Conservation (phyloP, 2,113 vertebrate species). For the Elachura formosa region DNA sequence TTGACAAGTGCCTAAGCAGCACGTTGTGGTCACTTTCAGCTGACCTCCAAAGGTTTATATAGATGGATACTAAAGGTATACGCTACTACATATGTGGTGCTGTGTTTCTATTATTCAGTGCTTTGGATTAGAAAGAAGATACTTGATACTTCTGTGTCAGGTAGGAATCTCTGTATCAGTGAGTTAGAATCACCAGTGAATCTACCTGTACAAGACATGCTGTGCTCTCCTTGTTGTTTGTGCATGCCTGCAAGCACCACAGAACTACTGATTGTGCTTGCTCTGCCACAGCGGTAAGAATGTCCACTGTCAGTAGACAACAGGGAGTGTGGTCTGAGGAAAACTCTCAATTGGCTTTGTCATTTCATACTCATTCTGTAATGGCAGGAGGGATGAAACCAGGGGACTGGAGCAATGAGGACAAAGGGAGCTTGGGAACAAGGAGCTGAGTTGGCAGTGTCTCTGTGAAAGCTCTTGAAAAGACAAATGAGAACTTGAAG, state of each 20-base stretch:
- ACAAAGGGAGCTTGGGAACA: fast-evolving
- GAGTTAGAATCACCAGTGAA: background rate
- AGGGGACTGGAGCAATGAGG: background rate
- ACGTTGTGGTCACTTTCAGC: background rate
- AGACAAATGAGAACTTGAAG: background rate
- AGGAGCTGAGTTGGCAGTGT: background rate
- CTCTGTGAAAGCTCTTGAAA: background rate
- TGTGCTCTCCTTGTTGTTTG: background rate
- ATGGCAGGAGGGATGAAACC: background rate
- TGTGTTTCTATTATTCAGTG: background rate
- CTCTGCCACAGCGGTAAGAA: background rate
- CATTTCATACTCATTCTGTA: fast-evolving
- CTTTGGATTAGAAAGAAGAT: background rate
- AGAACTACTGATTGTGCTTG: fast-evolving
- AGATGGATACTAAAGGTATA: background rate
- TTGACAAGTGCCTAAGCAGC: background rate
- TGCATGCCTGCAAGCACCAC: fast-evolving
- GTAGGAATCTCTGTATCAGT: background rate
- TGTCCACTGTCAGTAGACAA: background rate
- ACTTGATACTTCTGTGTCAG: background rate
- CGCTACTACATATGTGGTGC: fast-evolving
- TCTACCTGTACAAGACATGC: background rate
- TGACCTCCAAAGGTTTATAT: background rate
- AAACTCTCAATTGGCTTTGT: fast-evolving
- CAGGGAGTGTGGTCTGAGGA: background rate